Conservation (phyloP, 2,797 vertebrate species). For the Mergus octosetaceus region DNA sequence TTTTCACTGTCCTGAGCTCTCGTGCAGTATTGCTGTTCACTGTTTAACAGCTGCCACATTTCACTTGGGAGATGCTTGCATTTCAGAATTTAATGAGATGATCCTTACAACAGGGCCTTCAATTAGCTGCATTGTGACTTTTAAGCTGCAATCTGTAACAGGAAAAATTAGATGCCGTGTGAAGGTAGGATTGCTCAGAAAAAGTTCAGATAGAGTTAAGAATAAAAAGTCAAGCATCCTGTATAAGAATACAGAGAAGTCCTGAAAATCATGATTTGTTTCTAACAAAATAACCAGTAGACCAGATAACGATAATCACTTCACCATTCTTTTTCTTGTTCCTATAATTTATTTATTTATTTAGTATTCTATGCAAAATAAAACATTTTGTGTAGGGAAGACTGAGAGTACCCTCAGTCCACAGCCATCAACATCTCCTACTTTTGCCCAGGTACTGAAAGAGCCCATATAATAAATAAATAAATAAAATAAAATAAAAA, state of each 20-base stretch:
- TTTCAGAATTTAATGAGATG: conserved; percentile 9
- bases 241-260: neutral
- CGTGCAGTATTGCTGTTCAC: neutral
- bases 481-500: no score
- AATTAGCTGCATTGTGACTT: neutral
- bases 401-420: neutral
- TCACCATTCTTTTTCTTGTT: neutral
- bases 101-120: neutral
- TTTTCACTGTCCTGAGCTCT: conserved; percentile 23
- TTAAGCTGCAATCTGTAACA: neutral
- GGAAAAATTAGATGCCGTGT: neutral
- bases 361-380: neutral
- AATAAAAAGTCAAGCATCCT: neutral
- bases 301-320: neutral
- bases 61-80: neutral
- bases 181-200: neutral
- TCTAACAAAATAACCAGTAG: neutral
- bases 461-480: neutral
- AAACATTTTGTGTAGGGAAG: neutral
- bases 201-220: neutral
- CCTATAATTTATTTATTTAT: neutral
- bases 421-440: neutral
- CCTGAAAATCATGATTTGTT: neutral
- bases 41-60: conserved; percentile 33
- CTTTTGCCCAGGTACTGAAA: neutral